Conservation (phyloP, 2,888 invertebrate species). For the Calameuta pallipes region DNA sequence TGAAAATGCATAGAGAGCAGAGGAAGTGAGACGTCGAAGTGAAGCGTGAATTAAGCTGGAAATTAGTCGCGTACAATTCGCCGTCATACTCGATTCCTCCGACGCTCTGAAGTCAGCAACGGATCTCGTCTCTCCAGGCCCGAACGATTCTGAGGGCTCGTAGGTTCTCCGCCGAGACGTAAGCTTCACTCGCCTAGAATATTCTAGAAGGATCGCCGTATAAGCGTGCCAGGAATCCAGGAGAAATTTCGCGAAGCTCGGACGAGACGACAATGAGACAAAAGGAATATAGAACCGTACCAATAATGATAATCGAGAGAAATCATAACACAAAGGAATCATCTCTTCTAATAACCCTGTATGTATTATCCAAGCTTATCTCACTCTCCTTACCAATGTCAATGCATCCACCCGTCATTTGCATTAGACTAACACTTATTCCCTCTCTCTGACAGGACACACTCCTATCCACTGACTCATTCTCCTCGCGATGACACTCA, state of each 20-base stretch:
- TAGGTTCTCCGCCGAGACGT: not conserved
- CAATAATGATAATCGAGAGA: not conserved
- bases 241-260: not conserved
- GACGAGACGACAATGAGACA: not conserved
- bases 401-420: not conserved
- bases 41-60: not conserved
- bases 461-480: not conserved
- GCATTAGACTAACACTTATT: not conserved
- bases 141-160: not conserved
- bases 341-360: not conserved
- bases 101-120: not conserved
- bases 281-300: not conserved
- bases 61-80: not conserved
- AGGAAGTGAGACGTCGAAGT: not conserved
- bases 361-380: not conserved
- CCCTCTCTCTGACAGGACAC: not conserved
- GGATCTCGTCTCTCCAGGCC: too few species aligned
- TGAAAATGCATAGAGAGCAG: not conserved
- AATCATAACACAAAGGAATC: not conserved
- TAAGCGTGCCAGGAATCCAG: not conserved
- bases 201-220: not conserved
- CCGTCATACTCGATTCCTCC: not conserved
- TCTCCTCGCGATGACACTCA: not conserved
- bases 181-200: not conserved
- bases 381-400: not conserved